These are phyloP conservation scores for Drosophila neocordata DNA, from an alignment of 1,140 invertebrate genomes.

Conservation along the genomic window DNA sequence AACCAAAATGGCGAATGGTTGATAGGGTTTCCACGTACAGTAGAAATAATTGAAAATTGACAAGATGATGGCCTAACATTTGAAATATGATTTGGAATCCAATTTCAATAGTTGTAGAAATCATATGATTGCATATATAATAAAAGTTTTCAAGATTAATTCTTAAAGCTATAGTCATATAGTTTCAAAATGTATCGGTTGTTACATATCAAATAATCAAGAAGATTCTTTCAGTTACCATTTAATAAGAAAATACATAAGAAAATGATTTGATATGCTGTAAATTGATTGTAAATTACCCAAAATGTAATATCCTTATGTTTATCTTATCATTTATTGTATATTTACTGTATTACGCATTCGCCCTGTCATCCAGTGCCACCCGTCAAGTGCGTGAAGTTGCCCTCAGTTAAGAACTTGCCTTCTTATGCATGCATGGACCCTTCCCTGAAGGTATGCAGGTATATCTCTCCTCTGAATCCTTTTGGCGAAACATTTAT, in stretches of 20 bases:
- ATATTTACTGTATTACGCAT: constrained; percentile 9
- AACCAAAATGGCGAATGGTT: constrained; percentile 24
- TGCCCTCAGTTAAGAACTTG: constrained; percentile 16
- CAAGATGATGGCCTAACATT: neutral
- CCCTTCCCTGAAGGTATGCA: neutral
- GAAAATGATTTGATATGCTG: too few species aligned
- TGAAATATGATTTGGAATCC: neutral
- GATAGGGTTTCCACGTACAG: constrained; percentile 2
- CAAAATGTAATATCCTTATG: too few species aligned
- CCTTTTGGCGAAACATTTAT: constrained; percentile 19
- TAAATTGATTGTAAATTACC: too few species aligned
- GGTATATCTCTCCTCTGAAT: constrained; percentile 3
- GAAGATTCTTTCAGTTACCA: too few species aligned
- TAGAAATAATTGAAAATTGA: neutral
- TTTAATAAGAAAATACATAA: too few species aligned
- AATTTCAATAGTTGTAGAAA: too few species aligned
- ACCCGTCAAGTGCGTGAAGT: neutral
- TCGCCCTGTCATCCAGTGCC: constrained; percentile 2
- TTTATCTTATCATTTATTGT: too few species aligned
- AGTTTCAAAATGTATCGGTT: too few species aligned
- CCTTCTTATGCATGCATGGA: constrained; percentile 20
- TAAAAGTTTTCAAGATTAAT: too few species aligned
- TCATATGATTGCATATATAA: too few species aligned
- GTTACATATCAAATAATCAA: too few species aligned
- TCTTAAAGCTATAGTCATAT: too few species aligned